A percentile compares a stretch with the other conserved stretches of the same genome.
Evolutionary conservation across 2,888 invertebrate genomes (phyloP).

Genomic region (Tetragonula carbonaria): DNA sequence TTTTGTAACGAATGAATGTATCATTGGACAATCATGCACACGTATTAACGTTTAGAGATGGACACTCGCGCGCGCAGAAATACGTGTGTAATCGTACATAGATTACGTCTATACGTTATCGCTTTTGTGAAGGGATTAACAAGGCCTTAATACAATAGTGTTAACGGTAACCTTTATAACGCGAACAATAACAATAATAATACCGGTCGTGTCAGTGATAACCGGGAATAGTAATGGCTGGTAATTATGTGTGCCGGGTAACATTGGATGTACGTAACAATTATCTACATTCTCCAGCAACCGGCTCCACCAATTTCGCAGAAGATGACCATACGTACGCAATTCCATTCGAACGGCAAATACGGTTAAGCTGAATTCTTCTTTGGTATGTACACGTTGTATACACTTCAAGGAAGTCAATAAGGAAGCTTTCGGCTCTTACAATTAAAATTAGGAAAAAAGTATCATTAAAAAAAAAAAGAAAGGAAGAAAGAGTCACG

Average conservation of each 20-base stretch:
- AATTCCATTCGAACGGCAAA: not conserved
- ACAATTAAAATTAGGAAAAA: not conserved
- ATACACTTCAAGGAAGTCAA: not conserved
- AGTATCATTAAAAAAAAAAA: not conserved
- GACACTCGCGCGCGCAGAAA: not conserved
- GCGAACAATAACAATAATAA: constrained; percentile 14
- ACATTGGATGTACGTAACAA: constrained; percentile 15
- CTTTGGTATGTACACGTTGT: not conserved
- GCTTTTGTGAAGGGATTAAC: constrained; percentile 17
- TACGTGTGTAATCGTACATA: not conserved
- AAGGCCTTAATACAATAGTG: constrained; percentile 23
- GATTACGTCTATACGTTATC: constrained; percentile 18
- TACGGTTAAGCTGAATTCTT: not conserved
- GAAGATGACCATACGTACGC: not conserved
- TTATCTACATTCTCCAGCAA: constrained; percentile 16
- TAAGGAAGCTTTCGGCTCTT: not conserved
- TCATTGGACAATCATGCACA: not conserved
- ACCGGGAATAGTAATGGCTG: not conserved
- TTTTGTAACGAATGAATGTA: too few relatives aligned
- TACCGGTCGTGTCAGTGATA: constrained; percentile 8
- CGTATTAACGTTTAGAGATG: not conserved
- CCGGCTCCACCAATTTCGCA: not conserved
- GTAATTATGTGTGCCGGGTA: constrained; percentile 27
- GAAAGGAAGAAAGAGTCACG: too few relatives aligned
- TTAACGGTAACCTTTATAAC: constrained; percentile 32